Conservation (phyloP, 2,888 invertebrate species). For the Antheraea yamamai region DNA sequence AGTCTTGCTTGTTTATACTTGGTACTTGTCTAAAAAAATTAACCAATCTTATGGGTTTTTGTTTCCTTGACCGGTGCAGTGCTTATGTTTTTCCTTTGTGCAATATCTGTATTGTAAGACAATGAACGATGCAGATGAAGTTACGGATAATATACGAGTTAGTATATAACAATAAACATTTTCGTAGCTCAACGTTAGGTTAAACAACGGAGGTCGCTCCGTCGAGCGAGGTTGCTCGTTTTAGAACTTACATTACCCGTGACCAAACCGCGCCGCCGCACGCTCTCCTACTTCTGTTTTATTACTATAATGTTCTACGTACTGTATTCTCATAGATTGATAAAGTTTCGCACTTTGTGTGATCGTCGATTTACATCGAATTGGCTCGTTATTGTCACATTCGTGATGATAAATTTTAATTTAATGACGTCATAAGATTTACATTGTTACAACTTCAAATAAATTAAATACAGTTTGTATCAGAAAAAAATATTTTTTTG, state of each 20-base stretch:
- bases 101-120: too few species aligned
- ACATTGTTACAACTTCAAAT: too few species aligned
- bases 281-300: constrained; percentile 30
- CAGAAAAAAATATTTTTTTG: too few species aligned
- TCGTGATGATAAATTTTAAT: not conserved
- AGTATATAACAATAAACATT: not conserved
- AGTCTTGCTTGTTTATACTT: too few species aligned
- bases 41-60: too few species aligned
- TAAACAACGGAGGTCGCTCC: constrained; percentile 29
- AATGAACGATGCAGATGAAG: too few species aligned
- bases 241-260: constrained; percentile 52
- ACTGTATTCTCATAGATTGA: not conserved
- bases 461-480: too few species aligned
- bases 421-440: too few species aligned
- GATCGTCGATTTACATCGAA: not conserved
- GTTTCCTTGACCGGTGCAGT: too few species aligned
- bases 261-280: constrained; percentile 33
- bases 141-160: too few species aligned
- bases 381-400: not conserved
- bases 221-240: constrained; percentile 40
- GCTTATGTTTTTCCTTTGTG: too few species aligned
- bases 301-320: constrained; percentile 28
- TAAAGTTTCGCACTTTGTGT: constrained; percentile 7
- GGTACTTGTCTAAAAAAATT: too few species aligned
- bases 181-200: constrained; percentile 19